Conservation (phyloP, 2,113 vertebrate genomes). For the Colinus virginianus region DNA sequence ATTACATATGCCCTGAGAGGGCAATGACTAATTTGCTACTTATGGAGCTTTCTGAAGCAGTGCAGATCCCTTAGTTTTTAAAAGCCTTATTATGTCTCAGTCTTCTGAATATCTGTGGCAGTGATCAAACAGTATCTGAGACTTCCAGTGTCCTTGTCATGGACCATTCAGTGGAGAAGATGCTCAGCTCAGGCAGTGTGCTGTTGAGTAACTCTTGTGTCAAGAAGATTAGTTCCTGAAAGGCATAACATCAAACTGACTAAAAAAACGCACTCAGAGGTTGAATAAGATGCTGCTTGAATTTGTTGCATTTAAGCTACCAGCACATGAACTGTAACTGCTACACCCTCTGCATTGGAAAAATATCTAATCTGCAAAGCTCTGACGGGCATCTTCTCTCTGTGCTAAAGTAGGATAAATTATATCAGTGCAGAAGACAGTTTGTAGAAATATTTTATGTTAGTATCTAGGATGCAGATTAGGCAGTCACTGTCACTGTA, state of each 20-base stretch:
- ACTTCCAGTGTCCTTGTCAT: background rate
- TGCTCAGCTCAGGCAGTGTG: fast-evolving
- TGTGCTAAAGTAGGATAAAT: background rate
- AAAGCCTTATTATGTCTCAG: background rate
- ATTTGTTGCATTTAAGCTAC: background rate
- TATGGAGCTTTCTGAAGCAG: background rate
- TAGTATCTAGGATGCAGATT: background rate
- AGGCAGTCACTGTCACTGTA: background rate
- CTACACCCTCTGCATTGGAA: background rate
- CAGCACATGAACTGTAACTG: background rate
- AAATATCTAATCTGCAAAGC: background rate
- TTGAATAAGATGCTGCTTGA: background rate
- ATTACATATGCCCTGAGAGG: background rate
- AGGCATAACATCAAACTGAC: background rate
- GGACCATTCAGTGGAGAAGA: background rate
- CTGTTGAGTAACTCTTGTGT: background rate
- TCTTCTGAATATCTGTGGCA: background rate
- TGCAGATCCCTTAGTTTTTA: background rate
- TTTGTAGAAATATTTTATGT: background rate
- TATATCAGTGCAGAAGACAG: background rate
- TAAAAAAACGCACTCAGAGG: background rate
- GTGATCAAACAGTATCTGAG: background rate
- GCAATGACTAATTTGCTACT: conserved; percentile 13
- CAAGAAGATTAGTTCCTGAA: background rate
- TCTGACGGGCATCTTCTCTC: fast-evolving